A percentile compares a stretch with the other conserved stretches of the same genome.
Evolutionary conservation across 2,888 invertebrate species (phyloP).

Genomic region (Athripsodes cinereus): DNA sequence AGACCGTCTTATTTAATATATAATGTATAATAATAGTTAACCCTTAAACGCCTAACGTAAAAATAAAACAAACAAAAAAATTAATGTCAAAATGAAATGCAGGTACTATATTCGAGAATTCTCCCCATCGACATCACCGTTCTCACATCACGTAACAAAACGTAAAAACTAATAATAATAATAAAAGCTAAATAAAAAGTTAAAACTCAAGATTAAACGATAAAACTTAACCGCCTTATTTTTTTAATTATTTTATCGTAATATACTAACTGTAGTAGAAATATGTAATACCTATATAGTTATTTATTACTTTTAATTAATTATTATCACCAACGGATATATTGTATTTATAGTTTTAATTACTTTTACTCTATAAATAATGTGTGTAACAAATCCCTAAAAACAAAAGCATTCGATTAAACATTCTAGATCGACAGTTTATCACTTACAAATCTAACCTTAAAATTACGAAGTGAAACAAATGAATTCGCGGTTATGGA

Average conservation of each 20-base stretch:
- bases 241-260: too few relatives aligned
- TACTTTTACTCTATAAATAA: too few relatives aligned
- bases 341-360: too few relatives aligned
- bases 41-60: constrained; percentile 5
- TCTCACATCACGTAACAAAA: constrained; percentile 31
- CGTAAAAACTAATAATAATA: constrained; percentile 46
- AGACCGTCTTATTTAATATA: neutral
- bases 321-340: too few relatives aligned
- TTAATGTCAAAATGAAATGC: constrained; percentile 39
- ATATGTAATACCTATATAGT: too few relatives aligned
- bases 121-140: too few relatives aligned
- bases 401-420: neutral
- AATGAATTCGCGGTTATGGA: constrained; percentile 5
- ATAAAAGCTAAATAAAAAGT: constrained; percentile 34
- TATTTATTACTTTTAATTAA: too few relatives aligned
- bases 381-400: too few relatives aligned
- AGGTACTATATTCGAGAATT: constrained; percentile 54
- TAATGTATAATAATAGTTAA: constrained; percentile 1
- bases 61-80: constrained; percentile 11
- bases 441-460: neutral
- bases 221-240: too few relatives aligned
- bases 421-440: constrained; percentile 1
- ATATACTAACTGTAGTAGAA: too few relatives aligned
- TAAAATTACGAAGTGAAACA: constrained; percentile 3
- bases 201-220: too few relatives aligned